Conservation (phyloP, 2,888 invertebrate genomes). For the Brachyopa scutellaris region DNA sequence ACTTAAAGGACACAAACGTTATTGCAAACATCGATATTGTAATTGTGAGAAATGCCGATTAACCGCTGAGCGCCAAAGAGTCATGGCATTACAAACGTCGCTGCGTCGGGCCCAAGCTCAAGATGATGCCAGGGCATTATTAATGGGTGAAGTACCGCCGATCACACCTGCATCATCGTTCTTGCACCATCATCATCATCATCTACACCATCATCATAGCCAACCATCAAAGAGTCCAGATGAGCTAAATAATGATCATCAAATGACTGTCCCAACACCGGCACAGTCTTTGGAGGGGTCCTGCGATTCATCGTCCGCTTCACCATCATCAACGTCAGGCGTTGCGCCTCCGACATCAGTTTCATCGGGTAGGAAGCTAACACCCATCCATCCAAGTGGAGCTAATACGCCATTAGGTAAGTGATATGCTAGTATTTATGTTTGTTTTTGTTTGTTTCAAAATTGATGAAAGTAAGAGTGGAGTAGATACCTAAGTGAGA, state of each 20-base stretch:
- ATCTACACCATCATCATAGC: constrained; percentile 82
- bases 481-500: no score
- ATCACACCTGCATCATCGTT: constrained; percentile 76
- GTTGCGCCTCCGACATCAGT: constrained; percentile 78
- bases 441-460: no score
- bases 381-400: constrained; percentile 82
- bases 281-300: constrained; percentile 81
- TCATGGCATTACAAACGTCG: constrained; percentile 95
- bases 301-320: constrained; percentile 85
- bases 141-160: constrained; percentile 83
- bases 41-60: constrained; percentile 93
- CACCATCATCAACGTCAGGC: constrained; percentile 83
- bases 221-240: constrained; percentile 73
- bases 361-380: constrained; percentile 81
- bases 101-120: constrained; percentile 92
- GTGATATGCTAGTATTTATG: no score
- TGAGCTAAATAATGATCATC: constrained; percentile 78
- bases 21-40: constrained; percentile 93
- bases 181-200: constrained; percentile 77
- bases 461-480: no score
- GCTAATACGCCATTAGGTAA: constrained; percentile 79
- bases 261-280: constrained; percentile 81
- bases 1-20: constrained; percentile 95
- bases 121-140: constrained; percentile 87
- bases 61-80: constrained; percentile 92